Evolutionary conservation across 1,140 invertebrate genomes (phyloP), one percentile per base, ranked within the genome.

Genomic region (Cotesia typhae): DNA sequence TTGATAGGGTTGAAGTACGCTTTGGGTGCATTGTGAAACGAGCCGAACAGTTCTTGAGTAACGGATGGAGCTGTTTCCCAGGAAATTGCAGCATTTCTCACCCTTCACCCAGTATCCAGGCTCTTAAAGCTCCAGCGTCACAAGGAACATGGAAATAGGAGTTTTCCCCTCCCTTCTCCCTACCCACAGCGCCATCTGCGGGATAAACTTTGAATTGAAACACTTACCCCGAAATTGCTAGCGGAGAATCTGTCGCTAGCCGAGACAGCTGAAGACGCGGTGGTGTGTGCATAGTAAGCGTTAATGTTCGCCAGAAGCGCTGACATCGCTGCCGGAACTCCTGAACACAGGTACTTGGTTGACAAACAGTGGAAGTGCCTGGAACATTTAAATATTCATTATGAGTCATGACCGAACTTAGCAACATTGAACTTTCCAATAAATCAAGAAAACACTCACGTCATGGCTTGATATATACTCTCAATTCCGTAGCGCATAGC

Each of bases 401-500:
- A 20, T n/a, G 5, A 57, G 5, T 57, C 12, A 57, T 57, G 1
- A n/a, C n/a, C n/a, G 10, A 20, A 20, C 17, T n/a, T n/a, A 57
- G 28, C 28, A 28, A 28, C 28, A 28, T 28, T 28, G 3, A 28
- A 28, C 3, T 28, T 28, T 28, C 4, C 10, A 14, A 14, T 57
- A 9, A 55, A 41, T 14, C 6, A 51, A 41, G n/a, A 59, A 9
- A 72, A 70, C 66, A 89, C 93, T 94, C 88, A 98, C 95, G 97
- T 99, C 97, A 99, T 99, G 37, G 98, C 98, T 89, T 99, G 97
- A 88, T 99, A 99, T 77, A 99, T 99, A 69, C 94, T 96, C 86
- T 99, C 98, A 75, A 99, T 99, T 28, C 98, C 98, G 86, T 99
- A 99, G 88, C 98, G 90, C 97, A 99, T 99, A 0, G 98, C 97